These are phyloP conservation scores for Heptranchias perlo DNA, from an alignment of 2,113 vertebrate genomes.

Conservation along the genomic window DNA sequence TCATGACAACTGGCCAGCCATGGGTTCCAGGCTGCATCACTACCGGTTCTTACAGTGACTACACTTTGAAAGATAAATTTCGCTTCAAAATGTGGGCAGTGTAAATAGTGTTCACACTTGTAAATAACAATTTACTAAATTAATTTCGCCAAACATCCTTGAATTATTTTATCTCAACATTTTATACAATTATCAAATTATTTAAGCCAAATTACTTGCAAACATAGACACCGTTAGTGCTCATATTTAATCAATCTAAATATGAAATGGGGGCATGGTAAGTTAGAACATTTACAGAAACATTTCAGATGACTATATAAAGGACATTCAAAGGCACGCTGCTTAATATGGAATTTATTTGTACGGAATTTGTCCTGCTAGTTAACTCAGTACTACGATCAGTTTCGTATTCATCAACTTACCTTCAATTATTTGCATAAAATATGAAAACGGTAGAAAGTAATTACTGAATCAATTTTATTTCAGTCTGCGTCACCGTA, in stretches of 20 bases:
- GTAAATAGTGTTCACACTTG: neutral
- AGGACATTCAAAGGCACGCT: neutral
- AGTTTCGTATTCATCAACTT: neutral
- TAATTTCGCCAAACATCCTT: neutral
- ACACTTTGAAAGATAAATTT: neutral
- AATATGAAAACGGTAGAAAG: neutral
- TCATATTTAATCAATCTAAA: neutral
- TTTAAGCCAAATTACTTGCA: neutral
- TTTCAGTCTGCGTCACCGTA: neutral
- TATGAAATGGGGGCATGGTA: neutral
- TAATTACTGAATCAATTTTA: neutral
- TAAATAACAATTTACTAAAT: conserved; percentile 20
- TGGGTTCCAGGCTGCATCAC: neutral
- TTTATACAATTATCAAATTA: neutral
- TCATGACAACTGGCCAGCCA: neutral
- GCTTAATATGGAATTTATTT: neutral
- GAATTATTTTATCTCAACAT: neutral
- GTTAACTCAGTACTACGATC: neutral
- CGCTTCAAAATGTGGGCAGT: neutral
- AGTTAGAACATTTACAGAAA: neutral
- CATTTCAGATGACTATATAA: neutral
- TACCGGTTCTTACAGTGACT: neutral
- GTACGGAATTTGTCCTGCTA: neutral
- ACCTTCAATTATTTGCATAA: neutral
- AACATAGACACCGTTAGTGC: neutral